Evolutionary conservation across 2,113 vertebrate species (phyloP).

Genomic region (Marmota monax): DNA sequence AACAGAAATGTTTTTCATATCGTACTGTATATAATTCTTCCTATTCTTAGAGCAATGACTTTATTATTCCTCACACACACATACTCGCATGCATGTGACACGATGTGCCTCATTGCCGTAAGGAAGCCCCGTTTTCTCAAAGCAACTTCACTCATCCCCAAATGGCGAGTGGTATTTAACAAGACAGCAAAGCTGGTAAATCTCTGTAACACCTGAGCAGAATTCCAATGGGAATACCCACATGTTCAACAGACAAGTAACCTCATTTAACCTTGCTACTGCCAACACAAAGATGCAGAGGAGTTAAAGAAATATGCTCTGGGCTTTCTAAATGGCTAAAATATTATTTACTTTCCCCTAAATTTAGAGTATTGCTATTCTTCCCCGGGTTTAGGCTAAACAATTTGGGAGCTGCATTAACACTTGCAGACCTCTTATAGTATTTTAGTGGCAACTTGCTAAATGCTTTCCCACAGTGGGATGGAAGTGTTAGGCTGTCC

Average conservation of each 20-base stretch:
- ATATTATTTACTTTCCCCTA: background rate
- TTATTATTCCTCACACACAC: background rate
- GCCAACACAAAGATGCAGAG: background rate
- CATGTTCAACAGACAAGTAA: slow-evolving; percentile 55
- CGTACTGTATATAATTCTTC: background rate
- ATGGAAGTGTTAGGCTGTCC: background rate
- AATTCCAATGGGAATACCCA: slow-evolving; percentile 73
- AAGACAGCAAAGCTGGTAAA: slow-evolving; percentile 79
- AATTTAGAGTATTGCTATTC: background rate
- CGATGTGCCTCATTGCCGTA: background rate
- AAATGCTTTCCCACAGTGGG: background rate
- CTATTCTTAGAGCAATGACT: background rate
- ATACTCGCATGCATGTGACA: background rate
- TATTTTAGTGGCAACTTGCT: slow-evolving; percentile 1
- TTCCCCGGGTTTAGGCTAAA: background rate
- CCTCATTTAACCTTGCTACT: slow-evolving; percentile 71
- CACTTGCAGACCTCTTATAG: background rate
- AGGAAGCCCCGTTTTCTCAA: slow-evolving; percentile 42
- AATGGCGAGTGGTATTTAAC: slow-evolving; percentile 71
- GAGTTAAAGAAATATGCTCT: slow-evolving; percentile 2
- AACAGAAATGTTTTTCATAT: background rate
- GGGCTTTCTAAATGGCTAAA: background rate
- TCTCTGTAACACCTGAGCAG: slow-evolving; percentile 74
- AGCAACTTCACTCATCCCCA: slow-evolving; percentile 61
- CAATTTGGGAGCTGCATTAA: background rate